Base-by-base conservation (phyloP, 2,888 invertebrate species). In the Ormyrus pomaceus region DNA sequence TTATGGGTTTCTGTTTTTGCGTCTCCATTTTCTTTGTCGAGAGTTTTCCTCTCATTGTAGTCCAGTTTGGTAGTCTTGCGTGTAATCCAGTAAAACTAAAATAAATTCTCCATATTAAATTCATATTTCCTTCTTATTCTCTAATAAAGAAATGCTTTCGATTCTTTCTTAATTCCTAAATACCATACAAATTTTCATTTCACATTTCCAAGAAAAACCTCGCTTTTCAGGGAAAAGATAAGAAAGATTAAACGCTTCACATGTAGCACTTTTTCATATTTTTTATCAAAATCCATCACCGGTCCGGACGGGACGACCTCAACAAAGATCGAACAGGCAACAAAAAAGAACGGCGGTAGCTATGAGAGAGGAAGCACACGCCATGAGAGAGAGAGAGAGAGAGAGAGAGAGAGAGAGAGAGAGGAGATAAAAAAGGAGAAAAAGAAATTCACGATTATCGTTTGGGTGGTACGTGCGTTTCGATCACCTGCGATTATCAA, bases 401-500 rank as follows among this genome's bases (percentile, higher is more conserved):
- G 80, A 34, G 65, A 77, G 70, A 68, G 48, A 58, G 72, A 6
- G 51, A 48, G 13, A 58, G 46, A 71, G 9, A 50, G 76, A 70
- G 79, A 56, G 80, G 65, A 77, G 70, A 68, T 78, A 80, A 65
- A 77, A 80, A 68, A 83, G 79, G 82, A 77, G 84, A 81, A 70
- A 79, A 82, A 80, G 76, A 65, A 72, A 83, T 75, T 69, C 77
- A 72, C 84, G 84, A 86, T 87, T 86, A 87, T 85, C 84, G 85
- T 75, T 55, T 65, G 83, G 84, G 85, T 19, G 19, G 53, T 62
- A 19, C 83, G 84, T 84, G 79, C 84, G 75, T 82, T 84, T 82
- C 84, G 85, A 87, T 86, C 85, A 86, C 82, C 82, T 83, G 83
- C 85, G 87, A 87, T 88, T 87, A 87, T 87, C 85, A 87, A 85